Conservation (phyloP, 1,140 invertebrate species). For the Pachyrhynchus sulphureomaculatus region DNA sequence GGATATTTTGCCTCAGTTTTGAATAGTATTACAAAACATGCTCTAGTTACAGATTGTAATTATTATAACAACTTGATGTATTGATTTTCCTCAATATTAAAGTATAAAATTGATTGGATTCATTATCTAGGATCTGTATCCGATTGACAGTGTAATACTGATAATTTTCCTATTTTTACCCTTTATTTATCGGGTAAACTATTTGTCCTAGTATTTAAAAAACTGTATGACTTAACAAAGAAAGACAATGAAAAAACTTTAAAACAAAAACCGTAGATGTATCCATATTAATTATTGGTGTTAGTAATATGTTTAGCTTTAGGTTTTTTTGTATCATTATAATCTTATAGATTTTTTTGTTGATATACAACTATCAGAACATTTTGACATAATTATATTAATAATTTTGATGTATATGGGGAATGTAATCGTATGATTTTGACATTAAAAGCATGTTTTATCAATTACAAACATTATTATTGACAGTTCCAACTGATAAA, state of each 20-base stretch:
- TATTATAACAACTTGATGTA: too few species aligned
- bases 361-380: too few species aligned
- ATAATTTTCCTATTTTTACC: background rate
- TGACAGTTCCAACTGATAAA: too few species aligned
- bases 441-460: too few species aligned
- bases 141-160: too few species aligned
- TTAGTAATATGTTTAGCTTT: conserved; percentile 10
- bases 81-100: too few species aligned
- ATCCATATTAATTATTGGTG: background rate
- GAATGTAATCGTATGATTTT: background rate
- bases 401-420: background rate
- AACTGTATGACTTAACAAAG: background rate
- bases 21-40: too few species aligned
- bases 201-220: background rate
- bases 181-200: background rate
- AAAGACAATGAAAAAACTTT: background rate
- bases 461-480: too few species aligned
- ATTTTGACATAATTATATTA: background rate
- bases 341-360: background rate
- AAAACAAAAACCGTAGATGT: background rate
- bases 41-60: too few species aligned
- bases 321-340: background rate
- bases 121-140: too few species aligned
- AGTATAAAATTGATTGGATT: too few species aligned
- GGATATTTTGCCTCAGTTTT: too few species aligned